Base-by-base conservation (phyloP, 2,113 vertebrate genomes). In the Syngnathus floridae region DNA sequence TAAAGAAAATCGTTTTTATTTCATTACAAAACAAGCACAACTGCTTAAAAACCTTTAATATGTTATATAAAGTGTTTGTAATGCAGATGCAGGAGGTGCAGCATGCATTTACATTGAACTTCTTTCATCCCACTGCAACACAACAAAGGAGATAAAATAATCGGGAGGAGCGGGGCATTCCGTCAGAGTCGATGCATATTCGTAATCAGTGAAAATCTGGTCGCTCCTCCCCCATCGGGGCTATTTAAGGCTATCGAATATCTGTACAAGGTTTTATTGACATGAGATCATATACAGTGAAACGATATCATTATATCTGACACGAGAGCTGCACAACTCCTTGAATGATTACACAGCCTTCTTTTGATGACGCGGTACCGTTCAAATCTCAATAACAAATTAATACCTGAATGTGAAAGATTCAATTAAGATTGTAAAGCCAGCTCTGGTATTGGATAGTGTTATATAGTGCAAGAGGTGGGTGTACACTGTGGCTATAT, bases 191-290 rank as follows among this genome's bases (percentile, higher is more conserved):
- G 66, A 72, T 31, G 49, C 19, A 62, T 62, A 19, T 36, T 66
- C 6, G 2, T 58, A 17, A 40, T 57, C 36, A 16, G 45, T 38
- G 35, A 67, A 48, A 51, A 41, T 43, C 19, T 48, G 40, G 54
- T 58, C 37, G 46, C 58, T 6, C 40, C 43, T 67, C 61, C 45
- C 74, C 70, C 75, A 48, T 66, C 26, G 73, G 49, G 60, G 76
- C 56, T 61, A 67, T 60, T 83, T 89, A 89, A 89, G 87, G 88
- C 88, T 74, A 79, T 71, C 69, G 78, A 75, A 76, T 65, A 80
- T 31, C 84, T 86, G 81, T 82, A 80, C 81, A 84, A 67, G 41
- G 73, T 73, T 62, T 73, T 70, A 74, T 55, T 65, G 60, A 75
- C 68, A 68, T 12, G 72, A 31, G 65, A 73, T 69, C 73, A 64